Percentiles rank a stretch among this genome's conserved stretches.
Evolutionary conservation across 2,797 vertebrate genomes (phyloP).

Genomic region (Sparus aurata): DNA sequence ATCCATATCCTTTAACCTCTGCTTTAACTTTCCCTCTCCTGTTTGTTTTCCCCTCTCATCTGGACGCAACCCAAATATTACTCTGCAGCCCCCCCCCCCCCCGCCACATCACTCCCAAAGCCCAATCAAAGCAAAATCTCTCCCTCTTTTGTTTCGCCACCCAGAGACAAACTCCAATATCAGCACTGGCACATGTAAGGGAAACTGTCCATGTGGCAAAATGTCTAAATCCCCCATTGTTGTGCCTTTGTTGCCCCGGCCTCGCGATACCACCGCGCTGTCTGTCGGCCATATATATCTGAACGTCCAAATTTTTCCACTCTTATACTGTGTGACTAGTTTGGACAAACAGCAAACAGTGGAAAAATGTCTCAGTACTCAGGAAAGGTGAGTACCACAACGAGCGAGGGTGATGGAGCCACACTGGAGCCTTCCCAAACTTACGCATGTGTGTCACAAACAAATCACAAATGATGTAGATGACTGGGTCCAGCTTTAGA

Average conservation of each 20-base stretch:
- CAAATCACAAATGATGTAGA: constrained; percentile 22
- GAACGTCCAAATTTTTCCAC: constrained; percentile 73
- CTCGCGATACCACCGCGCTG: constrained; percentile 59
- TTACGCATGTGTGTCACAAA: constrained; percentile 32
- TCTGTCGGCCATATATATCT: constrained; percentile 85
- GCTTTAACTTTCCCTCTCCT: constrained; percentile 24
- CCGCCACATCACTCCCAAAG: constrained; percentile 71
- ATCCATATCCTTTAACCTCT: constrained; percentile 33
- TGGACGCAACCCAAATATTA: constrained; percentile 64
- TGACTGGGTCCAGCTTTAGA: background rate
- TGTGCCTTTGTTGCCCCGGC: constrained; percentile 78
- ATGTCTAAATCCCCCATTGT: constrained; percentile 87
- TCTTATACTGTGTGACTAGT: constrained; percentile 76
- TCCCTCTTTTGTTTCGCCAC: constrained; percentile 77
- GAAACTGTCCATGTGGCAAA: constrained; percentile 90
- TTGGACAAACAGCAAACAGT: constrained; percentile 73
- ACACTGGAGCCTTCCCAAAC: constrained; percentile 21
- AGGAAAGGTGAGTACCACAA: constrained; percentile 90
- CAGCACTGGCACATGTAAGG: constrained; percentile 86
- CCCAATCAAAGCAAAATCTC: constrained; percentile 88
- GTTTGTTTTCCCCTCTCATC: constrained; percentile 59
- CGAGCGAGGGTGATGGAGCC: constrained; percentile 22
- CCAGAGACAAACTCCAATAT: constrained; percentile 84
- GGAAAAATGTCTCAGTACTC: constrained; percentile 91
- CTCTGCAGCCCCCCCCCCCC: constrained; percentile 15